These are phyloP conservation scores for Ciconia boyciana DNA, from an alignment of 2,113 vertebrate species.

Conservation along the genomic window DNA sequence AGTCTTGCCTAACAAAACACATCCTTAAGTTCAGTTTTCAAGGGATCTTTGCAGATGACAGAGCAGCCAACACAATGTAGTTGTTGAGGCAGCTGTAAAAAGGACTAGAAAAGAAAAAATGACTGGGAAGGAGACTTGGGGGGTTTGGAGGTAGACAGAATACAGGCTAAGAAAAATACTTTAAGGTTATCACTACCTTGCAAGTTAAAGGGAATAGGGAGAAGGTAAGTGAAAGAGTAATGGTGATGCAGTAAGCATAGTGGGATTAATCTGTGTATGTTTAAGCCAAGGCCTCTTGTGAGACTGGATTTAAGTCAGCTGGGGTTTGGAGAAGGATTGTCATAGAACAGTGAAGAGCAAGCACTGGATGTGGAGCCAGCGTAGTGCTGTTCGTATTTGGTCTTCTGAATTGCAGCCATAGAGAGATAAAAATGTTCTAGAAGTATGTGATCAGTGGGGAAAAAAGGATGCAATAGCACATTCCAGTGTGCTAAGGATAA, in stretches of 20 bases:
- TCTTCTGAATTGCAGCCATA: background rate
- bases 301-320: background rate
- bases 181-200: background rate
- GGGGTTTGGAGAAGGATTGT: too few relatives aligned
- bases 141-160: background rate
- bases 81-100: background rate
- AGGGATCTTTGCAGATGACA: background rate
- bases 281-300: background rate
- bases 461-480: background rate
- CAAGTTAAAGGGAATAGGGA: background rate
- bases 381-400: background rate
- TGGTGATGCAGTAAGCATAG: fast-evolving
- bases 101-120: background rate
- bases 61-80: background rate
- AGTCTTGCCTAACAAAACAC: background rate
- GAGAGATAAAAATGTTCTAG: background rate
- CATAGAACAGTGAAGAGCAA: background rate
- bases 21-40: background rate
- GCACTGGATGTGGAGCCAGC: background rate
- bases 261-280: background rate
- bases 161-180: background rate
- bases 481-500: background rate
- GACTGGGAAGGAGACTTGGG: background rate
- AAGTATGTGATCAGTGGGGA: background rate
- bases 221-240: background rate